Evolutionary conservation across 2,797 vertebrate species (phyloP).

Genomic region (Scolopax rusticola): DNA sequence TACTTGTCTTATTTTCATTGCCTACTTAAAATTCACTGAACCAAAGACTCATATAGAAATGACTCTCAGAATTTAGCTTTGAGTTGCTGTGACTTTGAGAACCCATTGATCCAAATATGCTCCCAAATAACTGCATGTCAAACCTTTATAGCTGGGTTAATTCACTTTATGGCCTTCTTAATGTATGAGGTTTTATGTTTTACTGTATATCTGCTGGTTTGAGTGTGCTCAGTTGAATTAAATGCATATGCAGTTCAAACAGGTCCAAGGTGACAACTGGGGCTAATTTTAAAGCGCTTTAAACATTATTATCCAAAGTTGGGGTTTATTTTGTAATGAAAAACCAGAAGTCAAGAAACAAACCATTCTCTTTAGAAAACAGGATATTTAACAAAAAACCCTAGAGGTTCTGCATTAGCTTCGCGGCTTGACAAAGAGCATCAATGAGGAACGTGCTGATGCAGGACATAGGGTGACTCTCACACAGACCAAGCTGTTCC

Average conservation of each 20-base stretch:
- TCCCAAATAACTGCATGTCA: slow-evolving; percentile 25
- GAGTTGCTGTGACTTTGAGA: slow-evolving; percentile 69
- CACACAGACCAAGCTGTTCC: not conserved
- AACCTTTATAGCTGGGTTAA: slow-evolving; percentile 60
- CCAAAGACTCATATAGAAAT: slow-evolving; percentile 28
- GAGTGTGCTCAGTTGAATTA: slow-evolving; percentile 54
- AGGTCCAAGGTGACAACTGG: slow-evolving; percentile 38
- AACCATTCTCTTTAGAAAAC: not conserved
- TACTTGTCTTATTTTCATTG: slow-evolving; percentile 64
- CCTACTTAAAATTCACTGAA: slow-evolving; percentile 66
- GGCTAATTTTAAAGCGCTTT: slow-evolving; percentile 36
- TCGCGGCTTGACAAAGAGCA: not conserved
- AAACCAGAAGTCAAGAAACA: not conserved
- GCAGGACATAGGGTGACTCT: not conserved
- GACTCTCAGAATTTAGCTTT: not conserved
- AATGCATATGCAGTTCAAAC: slow-evolving; percentile 24
- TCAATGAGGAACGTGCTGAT: rapidly evolving
- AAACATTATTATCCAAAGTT: slow-evolving; percentile 39
- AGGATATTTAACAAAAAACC: not conserved
- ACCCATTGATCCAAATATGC: slow-evolving; percentile 44
- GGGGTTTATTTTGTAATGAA: not conserved
- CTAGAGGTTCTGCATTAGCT: not conserved
- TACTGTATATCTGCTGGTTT: slow-evolving; percentile 63
- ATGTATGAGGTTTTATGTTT: slow-evolving; percentile 63
- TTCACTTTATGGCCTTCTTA: slow-evolving; percentile 60